Conservation (phyloP, 2,113 vertebrate species). For the Corythornis madagascariensis region DNA sequence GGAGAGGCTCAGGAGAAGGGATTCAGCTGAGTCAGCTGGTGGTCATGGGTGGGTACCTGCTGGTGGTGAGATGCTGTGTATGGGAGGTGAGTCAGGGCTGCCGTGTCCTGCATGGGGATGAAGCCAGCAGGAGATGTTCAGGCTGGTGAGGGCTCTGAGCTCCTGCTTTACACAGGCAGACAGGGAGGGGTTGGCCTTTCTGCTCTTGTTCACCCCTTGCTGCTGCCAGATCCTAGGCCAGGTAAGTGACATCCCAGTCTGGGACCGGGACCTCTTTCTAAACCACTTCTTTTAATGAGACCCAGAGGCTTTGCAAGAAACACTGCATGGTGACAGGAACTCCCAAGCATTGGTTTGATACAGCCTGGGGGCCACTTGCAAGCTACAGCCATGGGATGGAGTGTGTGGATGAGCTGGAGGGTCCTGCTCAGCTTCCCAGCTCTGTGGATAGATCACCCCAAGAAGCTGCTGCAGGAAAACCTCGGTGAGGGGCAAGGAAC, state of each 20-base stretch:
- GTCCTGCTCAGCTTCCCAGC: not conserved
- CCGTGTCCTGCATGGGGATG: fast-evolving
- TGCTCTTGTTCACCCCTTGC: not conserved
- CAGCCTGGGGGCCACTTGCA: fast-evolving
- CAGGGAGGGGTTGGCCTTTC: not conserved
- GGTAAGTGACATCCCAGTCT: not conserved
- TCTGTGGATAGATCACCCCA: fast-evolving
- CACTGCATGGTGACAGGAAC: fast-evolving
- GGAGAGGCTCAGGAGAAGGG: not conserved
- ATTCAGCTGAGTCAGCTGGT: not conserved
- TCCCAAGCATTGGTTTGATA: not conserved
- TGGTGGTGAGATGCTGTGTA: not conserved
- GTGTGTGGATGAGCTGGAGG: not conserved
- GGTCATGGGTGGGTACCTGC: fast-evolving
- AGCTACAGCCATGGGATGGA: not conserved
- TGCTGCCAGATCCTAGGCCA: not conserved
- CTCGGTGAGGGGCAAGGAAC: not conserved
- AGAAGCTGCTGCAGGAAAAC: not conserved
- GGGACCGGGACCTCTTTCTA: not conserved
- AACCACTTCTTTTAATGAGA: fast-evolving
- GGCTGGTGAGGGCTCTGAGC: not conserved
- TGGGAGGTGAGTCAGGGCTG: not conserved
- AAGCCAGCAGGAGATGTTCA: fast-evolving
- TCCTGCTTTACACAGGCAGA: not conserved
- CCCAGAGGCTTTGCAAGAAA: fast-evolving